Conservation (phyloP, 2,888 invertebrate species). For the Epinotia ramella region DNA sequence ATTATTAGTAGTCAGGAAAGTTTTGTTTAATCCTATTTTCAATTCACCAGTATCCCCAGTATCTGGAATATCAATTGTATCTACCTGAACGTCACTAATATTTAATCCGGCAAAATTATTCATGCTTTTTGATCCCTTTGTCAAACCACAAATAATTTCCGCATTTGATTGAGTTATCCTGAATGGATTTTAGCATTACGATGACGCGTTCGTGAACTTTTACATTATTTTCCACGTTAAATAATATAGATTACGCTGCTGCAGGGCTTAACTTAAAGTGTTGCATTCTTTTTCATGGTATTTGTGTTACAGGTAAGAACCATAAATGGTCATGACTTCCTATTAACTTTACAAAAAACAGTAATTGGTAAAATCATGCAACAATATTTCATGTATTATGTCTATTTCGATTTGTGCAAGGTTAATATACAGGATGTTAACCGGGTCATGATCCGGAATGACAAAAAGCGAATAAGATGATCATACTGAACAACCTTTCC, state of each 20-base stretch:
- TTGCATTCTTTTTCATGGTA: no score
- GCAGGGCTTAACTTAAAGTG: no score
- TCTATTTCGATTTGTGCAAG: no score
- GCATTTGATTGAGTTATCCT: constrained; percentile 5
- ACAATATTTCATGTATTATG: background rate
- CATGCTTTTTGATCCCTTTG: background rate
- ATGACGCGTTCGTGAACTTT: no score
- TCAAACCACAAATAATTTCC: constrained; percentile 13
- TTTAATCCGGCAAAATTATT: constrained; percentile 1
- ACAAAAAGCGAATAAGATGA: no score
- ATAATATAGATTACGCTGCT: no score
- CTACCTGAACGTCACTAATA: background rate
- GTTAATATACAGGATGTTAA: no score
- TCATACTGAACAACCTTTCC: no score
- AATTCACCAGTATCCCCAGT: background rate
- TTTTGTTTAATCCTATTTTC: background rate
- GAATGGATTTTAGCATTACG: background rate
- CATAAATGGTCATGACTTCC: no score
- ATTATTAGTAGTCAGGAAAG: background rate
- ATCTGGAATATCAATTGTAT: background rate
- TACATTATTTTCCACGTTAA: no score
- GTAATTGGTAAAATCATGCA: background rate
- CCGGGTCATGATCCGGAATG: no score
- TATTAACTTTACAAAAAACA: background rate
- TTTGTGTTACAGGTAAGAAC: no score